Evolutionary conservation across 1,140 invertebrate genomes (phyloP).

Genomic region (Muscidifurax raptorellus): DNA sequence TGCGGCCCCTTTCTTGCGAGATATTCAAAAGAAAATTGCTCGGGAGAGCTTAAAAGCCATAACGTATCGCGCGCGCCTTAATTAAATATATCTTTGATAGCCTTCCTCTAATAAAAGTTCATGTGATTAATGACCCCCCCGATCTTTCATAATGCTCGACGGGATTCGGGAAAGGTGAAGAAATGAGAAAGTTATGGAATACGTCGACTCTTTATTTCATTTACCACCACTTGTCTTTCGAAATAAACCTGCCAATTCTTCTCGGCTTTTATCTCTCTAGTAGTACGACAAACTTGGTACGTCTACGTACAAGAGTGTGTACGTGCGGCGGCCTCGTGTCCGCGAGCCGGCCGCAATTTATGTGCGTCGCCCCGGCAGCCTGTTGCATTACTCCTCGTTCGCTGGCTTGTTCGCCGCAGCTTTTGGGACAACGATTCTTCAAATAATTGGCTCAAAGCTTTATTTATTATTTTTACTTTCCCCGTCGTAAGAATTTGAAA

Average conservation of each 20-base stretch:
- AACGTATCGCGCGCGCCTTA: background rate
- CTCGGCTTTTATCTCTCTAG: background rate
- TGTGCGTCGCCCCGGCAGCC: slow-evolving; percentile 69
- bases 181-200: background rate
- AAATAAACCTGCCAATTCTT: background rate
- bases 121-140: background rate
- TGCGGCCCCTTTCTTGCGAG: background rate
- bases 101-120: background rate
- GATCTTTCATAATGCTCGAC: background rate
- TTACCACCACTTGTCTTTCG: background rate
- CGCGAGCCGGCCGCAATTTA: slow-evolving; percentile 63
- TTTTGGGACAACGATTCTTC: background rate
- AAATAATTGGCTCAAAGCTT: background rate
- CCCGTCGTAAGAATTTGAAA: too few species aligned
- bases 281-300: background rate
- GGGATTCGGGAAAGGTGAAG: background rate
- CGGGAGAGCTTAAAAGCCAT: background rate
- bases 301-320: background rate
- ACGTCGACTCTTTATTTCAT: background rate
- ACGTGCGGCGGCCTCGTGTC: slow-evolving; percentile 49
- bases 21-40: background rate
- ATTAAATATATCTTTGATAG: background rate
- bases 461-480: background rate
- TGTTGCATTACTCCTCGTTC: slow-evolving; percentile 65
- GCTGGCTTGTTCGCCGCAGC: slow-evolving; percentile 42